Conservation (phyloP, 2,113 vertebrate species). For the Brachyistius frenatus region DNA sequence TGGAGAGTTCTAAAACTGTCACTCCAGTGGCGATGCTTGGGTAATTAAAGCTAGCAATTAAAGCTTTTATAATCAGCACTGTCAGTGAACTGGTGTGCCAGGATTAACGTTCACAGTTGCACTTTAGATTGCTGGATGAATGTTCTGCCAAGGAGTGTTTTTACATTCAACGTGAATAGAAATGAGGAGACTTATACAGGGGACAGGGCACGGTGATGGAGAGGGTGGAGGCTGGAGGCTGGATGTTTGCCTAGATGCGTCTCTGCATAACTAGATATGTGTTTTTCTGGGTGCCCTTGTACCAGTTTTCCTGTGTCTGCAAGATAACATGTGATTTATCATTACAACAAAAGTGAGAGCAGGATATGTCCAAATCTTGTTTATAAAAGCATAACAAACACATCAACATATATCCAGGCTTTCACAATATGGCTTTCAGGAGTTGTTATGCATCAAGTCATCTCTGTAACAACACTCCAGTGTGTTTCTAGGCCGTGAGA, state of each 20-base stretch:
- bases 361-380: constrained; percentile 46
- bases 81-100: constrained; percentile 69
- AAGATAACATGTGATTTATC: constrained; percentile 55
- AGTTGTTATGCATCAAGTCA: constrained; percentile 52
- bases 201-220: constrained; percentile 31
- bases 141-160: constrained; percentile 61
- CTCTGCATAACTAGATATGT: constrained; percentile 35
- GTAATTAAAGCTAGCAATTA: constrained; percentile 79
- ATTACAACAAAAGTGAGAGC: constrained; percentile 40
- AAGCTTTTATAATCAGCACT: constrained; percentile 79
- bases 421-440: constrained; percentile 60
- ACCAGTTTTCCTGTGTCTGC: constrained; percentile 30
- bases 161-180: constrained; percentile 59
- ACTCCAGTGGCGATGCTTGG: constrained; percentile 59
- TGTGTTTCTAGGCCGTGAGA: constrained; percentile 58
- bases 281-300: constrained; percentile 37
- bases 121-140: constrained; percentile 63
- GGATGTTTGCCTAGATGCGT: constrained; percentile 42
- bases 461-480: constrained; percentile 63
- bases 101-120: constrained; percentile 74
- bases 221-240: constrained; percentile 8
- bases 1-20: constrained; percentile 73
- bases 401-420: constrained; percentile 49
- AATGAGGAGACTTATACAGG: constrained; percentile 55
- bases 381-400: constrained; percentile 52